phyloP scores from a whole-genome alignment of 2,113 vertebrate genomes.

The Barnardius zonarius region DNA sequence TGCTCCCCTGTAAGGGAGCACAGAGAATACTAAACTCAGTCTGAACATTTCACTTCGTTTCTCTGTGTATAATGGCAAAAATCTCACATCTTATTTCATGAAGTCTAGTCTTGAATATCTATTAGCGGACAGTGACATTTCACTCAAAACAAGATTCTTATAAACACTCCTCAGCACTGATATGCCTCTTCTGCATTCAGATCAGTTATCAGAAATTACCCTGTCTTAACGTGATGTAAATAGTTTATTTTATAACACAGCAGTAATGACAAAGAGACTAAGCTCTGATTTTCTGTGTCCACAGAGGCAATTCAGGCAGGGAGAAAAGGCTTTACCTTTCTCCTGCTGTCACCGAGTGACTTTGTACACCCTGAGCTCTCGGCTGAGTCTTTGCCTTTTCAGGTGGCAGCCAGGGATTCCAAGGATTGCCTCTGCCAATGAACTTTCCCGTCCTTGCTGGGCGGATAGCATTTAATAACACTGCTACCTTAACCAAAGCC shows the following conservation, averaged over 20 bases:
- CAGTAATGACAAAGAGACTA: neutral
- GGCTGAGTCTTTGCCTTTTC: neutral
- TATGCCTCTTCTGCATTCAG: neutral
- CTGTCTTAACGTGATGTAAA: neutral
- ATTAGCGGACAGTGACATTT: neutral
- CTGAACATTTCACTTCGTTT: neutral
- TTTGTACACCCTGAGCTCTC: neutral
- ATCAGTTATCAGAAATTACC: neutral
- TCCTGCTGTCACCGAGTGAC: neutral
- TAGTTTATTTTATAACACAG: neutral
- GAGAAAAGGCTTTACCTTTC: neutral
- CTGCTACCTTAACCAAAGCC: neutral
- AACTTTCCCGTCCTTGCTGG: neutral
- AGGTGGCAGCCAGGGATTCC: neutral
- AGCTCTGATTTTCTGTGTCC: neutral
- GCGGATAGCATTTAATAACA: neutral
- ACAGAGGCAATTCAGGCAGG: neutral
- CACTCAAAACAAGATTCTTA: neutral
- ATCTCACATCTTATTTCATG: neutral
- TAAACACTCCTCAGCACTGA: neutral
- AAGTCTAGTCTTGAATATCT: neutral
- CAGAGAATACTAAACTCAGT: neutral
- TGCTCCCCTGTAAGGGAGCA: neutral
- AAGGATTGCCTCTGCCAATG: neutral
- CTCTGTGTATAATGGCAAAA: neutral